Conservation (phyloP, 2,888 invertebrate genomes). For the Homarus gammarus region DNA sequence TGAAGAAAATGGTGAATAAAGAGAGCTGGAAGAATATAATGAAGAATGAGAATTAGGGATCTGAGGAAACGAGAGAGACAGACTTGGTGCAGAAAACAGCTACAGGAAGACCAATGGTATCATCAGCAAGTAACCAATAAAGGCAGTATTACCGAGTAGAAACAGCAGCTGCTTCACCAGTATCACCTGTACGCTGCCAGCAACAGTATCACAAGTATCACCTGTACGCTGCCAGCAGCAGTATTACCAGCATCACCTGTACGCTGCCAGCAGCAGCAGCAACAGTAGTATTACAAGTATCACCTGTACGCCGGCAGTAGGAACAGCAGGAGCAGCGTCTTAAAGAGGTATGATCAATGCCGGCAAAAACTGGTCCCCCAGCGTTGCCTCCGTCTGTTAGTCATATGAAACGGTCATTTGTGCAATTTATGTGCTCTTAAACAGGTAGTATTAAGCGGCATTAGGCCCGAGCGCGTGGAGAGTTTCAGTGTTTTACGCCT, state of each 20-base stretch:
- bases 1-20: too few relatives aligned
- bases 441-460: constrained; percentile 47
- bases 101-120: too few relatives aligned
- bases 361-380: constrained; percentile 25
- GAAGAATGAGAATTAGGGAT: too few relatives aligned
- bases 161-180: neutral
- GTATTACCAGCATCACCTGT: neutral
- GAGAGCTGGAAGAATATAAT: too few relatives aligned
- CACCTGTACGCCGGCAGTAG: neutral
- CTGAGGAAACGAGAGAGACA: too few relatives aligned
- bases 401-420: constrained; percentile 50
- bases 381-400: constrained; percentile 29
- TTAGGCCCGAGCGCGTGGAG: constrained; percentile 7
- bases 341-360: constrained; percentile 36
- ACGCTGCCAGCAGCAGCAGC: neutral
- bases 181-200: neutral
- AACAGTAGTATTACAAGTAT: neutral
- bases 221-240: neutral
- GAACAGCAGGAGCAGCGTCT: constrained; percentile 11
- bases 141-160: neutral
- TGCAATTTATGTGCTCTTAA: constrained; percentile 51
- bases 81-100: too few relatives aligned
- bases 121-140: neutral
- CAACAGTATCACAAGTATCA: neutral
- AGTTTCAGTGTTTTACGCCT: neutral